Evolutionary conservation across 2,888 invertebrate genomes (phyloP).

Genomic region (Eilema depressum): DNA sequence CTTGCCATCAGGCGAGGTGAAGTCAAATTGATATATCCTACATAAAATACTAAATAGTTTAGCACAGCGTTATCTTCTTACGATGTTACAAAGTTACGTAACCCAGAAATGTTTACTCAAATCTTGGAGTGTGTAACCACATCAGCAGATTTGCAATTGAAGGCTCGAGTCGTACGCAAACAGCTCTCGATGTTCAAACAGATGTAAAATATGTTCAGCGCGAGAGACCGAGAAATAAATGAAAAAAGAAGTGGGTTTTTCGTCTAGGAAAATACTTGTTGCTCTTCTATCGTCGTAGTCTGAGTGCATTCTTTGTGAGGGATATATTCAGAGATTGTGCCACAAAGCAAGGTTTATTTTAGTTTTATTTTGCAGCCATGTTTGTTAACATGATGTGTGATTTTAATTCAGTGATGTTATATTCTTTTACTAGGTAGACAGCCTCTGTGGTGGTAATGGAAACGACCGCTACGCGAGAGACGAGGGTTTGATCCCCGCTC

Average conservation of each 20-base stretch:
- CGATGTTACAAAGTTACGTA: not conserved
- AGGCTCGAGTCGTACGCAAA: not conserved
- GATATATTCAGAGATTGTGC: not conserved
- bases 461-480: too few relatives aligned
- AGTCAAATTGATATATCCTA: too few relatives aligned
- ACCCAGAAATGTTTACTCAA: not conserved
- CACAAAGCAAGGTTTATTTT: not conserved
- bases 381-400: too few relatives aligned
- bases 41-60: too few relatives aligned
- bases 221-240: not conserved
- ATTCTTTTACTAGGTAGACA: too few relatives aligned
- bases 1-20: too few relatives aligned
- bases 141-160: not conserved
- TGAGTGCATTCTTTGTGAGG: not conserved
- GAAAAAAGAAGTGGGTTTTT: not conserved
- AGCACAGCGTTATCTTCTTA: too few relatives aligned
- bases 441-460: too few relatives aligned
- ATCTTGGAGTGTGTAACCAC: not conserved
- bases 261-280: not conserved
- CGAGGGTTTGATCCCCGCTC: too few relatives aligned
- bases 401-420: too few relatives aligned
- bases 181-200: slow-evolving; percentile 6
- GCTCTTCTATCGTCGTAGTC: not conserved
- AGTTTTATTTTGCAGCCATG: not conserved
- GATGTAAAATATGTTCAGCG: not conserved